Base-by-base conservation (phyloP, 2,888 invertebrate species). In the Chydorus sphaericus region DNA sequence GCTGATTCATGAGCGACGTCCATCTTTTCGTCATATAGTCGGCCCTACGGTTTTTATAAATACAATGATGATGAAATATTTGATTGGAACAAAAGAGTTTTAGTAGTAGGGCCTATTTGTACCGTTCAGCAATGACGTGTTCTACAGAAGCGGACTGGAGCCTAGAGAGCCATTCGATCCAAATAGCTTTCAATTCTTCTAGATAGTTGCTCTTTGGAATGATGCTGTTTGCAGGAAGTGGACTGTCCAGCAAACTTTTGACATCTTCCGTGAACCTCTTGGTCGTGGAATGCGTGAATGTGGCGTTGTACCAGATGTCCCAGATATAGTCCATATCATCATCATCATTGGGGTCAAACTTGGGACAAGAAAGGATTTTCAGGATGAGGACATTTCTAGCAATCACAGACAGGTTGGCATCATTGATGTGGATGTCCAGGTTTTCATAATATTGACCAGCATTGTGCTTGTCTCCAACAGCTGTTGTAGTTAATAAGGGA, bases 231-330 rank as follows among this genome's bases (percentile, higher is more conserved):
- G 16, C 39, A 6, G 39, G 39, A 20, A 39, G 20, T 6, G 6
- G 7, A 16, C n/a, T 16, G 16, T 39, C 39, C 16, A 39, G 20
- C 4, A 39, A 20, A 20, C 20, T 10, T n/a, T 39, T 18, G n/a
- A 51, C 18, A 18, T 16, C 18, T 20, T 7, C 4, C n/a, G 18
- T 7, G 20, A 51, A 30, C 10, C 14, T 28, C 7, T 31, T 16
- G 7, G 2, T 26, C n/a, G 51, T 51, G n/a, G n/a, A 2, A 6
- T 11, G 4, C 5, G 30, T 23, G 30, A 29, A 51, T n/a, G 29
- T 31, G n/a, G 18, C 14, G 18, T 51, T 51, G 16, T 51, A 51
- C 51, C 51, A 51, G 20, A 51, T 7, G 10, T 51, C 51, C 51
- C 51, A 51, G 2, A 51, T n/a, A 31, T 30, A 51, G 31, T 11